These are phyloP conservation scores for Drosophila paulistorum DNA, from an alignment of 1,140 invertebrate genomes.

Conservation along the genomic window DNA sequence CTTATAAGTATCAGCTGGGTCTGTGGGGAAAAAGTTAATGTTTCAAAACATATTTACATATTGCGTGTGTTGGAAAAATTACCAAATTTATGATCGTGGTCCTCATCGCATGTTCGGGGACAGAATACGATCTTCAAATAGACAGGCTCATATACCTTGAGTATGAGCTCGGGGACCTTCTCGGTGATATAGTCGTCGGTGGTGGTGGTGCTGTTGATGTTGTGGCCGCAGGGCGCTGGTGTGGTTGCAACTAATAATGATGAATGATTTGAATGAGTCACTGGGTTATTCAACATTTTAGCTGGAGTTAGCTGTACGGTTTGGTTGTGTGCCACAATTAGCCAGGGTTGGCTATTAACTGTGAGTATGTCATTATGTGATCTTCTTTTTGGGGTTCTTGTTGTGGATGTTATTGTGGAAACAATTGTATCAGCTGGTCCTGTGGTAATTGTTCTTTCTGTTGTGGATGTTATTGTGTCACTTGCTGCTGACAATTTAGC, in stretches of 20 bases:
- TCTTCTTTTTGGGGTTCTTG: background rate
- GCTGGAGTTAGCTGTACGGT: conserved; percentile 51
- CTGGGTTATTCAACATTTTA: conserved; percentile 44
- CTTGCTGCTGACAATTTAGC: background rate
- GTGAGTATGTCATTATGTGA: conserved; percentile 45
- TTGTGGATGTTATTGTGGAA: background rate
- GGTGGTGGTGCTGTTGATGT: background rate
- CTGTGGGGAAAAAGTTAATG: conserved; percentile 14
- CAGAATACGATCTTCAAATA: conserved; percentile 71
- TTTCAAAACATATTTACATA: background rate
- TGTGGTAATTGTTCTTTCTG: background rate
- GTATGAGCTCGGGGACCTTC: conserved; percentile 63
- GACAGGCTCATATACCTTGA: conserved; percentile 65
- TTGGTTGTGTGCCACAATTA: conserved; percentile 55
- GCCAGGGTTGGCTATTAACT: conserved; percentile 54
- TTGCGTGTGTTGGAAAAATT: background rate
- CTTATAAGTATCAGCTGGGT: conserved; percentile 75
- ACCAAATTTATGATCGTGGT: conserved; percentile 74
- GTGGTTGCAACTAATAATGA: conserved; percentile 29
- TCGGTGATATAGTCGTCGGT: conserved; percentile 36
- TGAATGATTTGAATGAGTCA: conserved; percentile 55
- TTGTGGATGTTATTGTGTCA: background rate
- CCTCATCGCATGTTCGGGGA: conserved; percentile 56
- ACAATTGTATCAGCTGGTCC: too few relatives aligned
- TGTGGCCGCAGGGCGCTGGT: background rate